A percentile compares a stretch with the other conserved stretches of the same genome.
Conservation (phyloP, 2,797 vertebrate species). For the Cygnus olor region DNA sequence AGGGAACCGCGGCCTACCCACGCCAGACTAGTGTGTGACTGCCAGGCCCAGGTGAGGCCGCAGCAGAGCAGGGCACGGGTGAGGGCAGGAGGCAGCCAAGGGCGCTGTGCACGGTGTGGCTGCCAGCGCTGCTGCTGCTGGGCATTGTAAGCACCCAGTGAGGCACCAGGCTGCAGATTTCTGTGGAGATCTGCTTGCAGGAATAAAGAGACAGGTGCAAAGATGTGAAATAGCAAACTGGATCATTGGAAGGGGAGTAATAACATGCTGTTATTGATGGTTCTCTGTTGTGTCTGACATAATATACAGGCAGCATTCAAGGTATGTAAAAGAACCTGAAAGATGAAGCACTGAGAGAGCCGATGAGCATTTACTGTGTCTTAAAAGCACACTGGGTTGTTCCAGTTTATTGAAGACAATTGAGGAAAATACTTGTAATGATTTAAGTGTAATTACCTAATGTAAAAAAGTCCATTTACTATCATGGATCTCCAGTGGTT, state of each 20-base stretch:
- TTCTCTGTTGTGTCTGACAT: fast-evolving
- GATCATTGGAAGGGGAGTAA: background rate
- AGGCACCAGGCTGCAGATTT: background rate
- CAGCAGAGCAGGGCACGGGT: background rate
- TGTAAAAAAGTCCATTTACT: background rate
- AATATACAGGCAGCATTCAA: background rate
- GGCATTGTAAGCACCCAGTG: fast-evolving
- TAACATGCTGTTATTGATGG: background rate
- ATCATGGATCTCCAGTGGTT: background rate
- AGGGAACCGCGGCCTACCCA: background rate
- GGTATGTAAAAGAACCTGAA: background rate
- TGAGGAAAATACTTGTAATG: background rate
- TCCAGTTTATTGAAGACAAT: background rate
- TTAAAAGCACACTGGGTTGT: background rate
- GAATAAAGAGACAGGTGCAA: background rate
- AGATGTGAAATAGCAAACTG: background rate
- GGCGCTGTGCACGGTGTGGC: fast-evolving
- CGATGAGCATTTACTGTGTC: fast-evolving
- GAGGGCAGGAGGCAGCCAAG: background rate
- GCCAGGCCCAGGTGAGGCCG: too few species aligned
- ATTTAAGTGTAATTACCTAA: background rate
- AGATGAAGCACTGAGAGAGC: background rate
- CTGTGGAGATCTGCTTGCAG: background rate
- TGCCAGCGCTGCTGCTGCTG: background rate
- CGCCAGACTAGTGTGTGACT: background rate